phyloP scores from a whole-genome alignment of 1,140 invertebrate genomes.

The Aphelinus certus region DNA sequence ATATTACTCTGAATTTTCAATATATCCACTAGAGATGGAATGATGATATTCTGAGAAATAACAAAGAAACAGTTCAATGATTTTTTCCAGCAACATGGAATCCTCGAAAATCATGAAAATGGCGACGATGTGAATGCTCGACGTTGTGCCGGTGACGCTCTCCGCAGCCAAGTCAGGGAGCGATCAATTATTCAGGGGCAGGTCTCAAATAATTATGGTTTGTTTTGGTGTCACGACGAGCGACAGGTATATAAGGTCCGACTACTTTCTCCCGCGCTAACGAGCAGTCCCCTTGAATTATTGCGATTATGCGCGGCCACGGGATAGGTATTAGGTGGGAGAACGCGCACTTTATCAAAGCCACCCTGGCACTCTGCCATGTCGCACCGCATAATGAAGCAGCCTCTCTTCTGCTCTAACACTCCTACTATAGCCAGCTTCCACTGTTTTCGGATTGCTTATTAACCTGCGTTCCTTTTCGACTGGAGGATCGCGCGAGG shows the following conservation, averaged over 20 bases:
- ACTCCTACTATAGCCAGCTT: conserved; percentile 36
- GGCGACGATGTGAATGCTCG: background rate
- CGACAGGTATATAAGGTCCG: too few relatives aligned
- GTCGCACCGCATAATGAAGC: conserved; percentile 64
- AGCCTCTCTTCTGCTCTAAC: conserved; percentile 58
- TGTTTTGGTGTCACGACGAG: too few relatives aligned
- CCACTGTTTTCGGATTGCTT: conserved; percentile 12
- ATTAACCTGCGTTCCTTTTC: conserved; percentile 2
- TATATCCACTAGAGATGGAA: too few relatives aligned
- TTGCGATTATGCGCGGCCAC: conserved; percentile 26
- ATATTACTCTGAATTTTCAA: too few relatives aligned
- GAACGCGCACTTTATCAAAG: conserved; percentile 57
- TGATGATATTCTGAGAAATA: too few relatives aligned
- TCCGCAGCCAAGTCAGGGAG: conserved; percentile 2
- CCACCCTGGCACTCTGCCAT: conserved; percentile 60
- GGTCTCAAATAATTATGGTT: too few relatives aligned
- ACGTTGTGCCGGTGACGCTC: background rate
- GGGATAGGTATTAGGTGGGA: conserved; percentile 16
- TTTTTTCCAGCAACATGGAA: too few relatives aligned
- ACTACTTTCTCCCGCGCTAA: background rate
- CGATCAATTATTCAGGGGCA: too few relatives aligned
- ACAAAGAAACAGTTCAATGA: too few relatives aligned
- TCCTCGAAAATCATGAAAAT: too few relatives aligned
- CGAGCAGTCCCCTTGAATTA: conserved; percentile 19
- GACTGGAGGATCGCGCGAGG: too few relatives aligned